phyloP scores from a whole-genome alignment of 2,888 invertebrate genomes.

The Brenthis daphne region DNA sequence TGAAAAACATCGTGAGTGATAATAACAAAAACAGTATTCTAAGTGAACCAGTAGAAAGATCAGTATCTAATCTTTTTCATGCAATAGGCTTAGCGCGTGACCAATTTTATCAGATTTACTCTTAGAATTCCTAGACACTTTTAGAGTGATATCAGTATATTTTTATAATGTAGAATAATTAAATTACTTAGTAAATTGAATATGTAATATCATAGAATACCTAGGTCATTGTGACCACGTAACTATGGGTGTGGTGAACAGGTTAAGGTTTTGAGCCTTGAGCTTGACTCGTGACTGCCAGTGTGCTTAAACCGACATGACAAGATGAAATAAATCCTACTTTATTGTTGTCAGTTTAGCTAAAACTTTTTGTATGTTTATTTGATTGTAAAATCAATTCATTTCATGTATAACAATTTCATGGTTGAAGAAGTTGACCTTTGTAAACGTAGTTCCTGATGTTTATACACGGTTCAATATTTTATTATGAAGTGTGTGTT shows the following conservation, averaged over 20 bases:
- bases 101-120: too few species aligned
- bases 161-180: neutral
- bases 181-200: neutral
- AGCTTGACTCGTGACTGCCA: constrained; percentile 73
- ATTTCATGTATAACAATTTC: constrained; percentile 29
- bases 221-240: constrained; percentile 3
- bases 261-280: constrained; percentile 67
- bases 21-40: too few species aligned
- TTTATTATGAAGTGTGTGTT: too few species aligned
- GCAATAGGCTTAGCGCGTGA: too few species aligned
- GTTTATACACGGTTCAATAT: too few species aligned
- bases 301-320: constrained; percentile 48
- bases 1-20: too few species aligned
- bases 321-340: constrained; percentile 48
- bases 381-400: constrained; percentile 11
- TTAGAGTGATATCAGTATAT: too few species aligned
- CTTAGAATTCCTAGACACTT: too few species aligned
- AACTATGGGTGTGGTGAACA: constrained; percentile 35
- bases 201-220: neutral
- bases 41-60: too few species aligned
- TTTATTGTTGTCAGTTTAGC: constrained; percentile 44
- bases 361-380: constrained; percentile 12
- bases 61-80: too few species aligned
- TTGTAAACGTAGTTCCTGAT: constrained; percentile 20
- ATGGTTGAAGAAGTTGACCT: constrained; percentile 29